Base-by-base conservation (phyloP, 2,797 vertebrate species). In the Ctenosaura bakeri region DNA sequence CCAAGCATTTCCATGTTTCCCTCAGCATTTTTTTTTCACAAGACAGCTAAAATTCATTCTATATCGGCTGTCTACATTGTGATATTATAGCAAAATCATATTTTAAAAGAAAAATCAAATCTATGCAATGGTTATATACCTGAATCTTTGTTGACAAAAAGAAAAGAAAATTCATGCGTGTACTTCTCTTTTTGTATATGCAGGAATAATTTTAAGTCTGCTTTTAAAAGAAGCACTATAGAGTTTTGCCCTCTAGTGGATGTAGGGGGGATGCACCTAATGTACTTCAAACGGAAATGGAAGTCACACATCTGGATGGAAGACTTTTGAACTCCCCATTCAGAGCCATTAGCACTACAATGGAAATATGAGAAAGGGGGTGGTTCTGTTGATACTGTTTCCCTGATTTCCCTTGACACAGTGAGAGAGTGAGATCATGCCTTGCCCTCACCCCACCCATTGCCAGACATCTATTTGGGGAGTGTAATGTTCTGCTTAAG, bases 191-290 rank as follows among this genome's bases (percentile, higher is more conserved):
- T 22, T 50, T 54, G 26, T 35, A 29, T 64, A 22, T 52, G 52
- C 32, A 56, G 66, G 56, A 62, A 42, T 24, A 54, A 38, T 86
- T 81, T 87, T 78, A 56, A 73, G 16, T 78, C 32, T 32, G 82
- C 64, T 83, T 76, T 50, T 18, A 52, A 83, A 76, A 26, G 76
- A 9, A 81, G 6, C 16, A 73, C 13, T 42, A 56, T 42, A 32
- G 42, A 77, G 46, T 29, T 90, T 77, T 93, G 78, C 92, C 91
- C 86, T 93, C 93, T 94, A 42, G 88, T 88, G 94, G 94, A 90
- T 46, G 90, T 35, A 91, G 10, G 29, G 88, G 73, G 88, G 92
- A 32, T 52, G 50, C 89, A 89, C 0, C 2, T 1, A n/a, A 3
- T 2, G 54, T 90, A 24, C 5, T 73, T 78, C 2, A 59, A 81